Base-by-base conservation (phyloP, 2,113 vertebrate genomes). In the Tupaia tana region DNA sequence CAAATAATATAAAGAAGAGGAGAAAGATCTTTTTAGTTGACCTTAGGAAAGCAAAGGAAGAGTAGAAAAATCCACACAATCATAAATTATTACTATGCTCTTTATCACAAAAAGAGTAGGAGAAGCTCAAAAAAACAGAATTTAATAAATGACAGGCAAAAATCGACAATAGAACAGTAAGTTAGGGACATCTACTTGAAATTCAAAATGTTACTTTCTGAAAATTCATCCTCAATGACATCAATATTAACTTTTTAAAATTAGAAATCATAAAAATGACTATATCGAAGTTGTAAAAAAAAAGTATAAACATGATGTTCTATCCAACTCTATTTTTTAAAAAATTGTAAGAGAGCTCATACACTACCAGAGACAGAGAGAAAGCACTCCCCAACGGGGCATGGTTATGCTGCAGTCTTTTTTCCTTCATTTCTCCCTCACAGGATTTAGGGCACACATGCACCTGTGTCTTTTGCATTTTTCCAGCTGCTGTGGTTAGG, bases 81-180 rank as follows among this genome's bases (percentile, higher is more conserved):
- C 8, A 43, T 59, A 74, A 90, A 74, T 79, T 34, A 73, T 81
- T 73, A 52, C 8, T 80, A 25, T 70, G 64, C 25, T 92, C 15
- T 15, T 20, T 73, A 19, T 91, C 12, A 14, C n/a, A 59, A 66
- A 52, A 34, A 0, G 4, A 71, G n/a, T 34, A 75, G 2, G 12
- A 83, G 63, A 70, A 74, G 15, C 1, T 80, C 75, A 54, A 89
- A 94, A 94, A 93, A 54, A n/a, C 14, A 89, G 9, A 82, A 85
- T 66, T 73, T n/a, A 81, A 10, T 75, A 69, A 78, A 15, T 77
- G 22, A 78, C 12, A 58, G 18, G 7, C 8, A 92, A 92, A 92
- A 80, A 2, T 58, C 2, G n/a, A 79, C 4, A 25, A 7, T 20
- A 3, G 58, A 73, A 58, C 43, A 77, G 12, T 22, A 1, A 61